Base-by-base conservation (phyloP, 2,888 invertebrate species). In the Xestia ashworthii region DNA sequence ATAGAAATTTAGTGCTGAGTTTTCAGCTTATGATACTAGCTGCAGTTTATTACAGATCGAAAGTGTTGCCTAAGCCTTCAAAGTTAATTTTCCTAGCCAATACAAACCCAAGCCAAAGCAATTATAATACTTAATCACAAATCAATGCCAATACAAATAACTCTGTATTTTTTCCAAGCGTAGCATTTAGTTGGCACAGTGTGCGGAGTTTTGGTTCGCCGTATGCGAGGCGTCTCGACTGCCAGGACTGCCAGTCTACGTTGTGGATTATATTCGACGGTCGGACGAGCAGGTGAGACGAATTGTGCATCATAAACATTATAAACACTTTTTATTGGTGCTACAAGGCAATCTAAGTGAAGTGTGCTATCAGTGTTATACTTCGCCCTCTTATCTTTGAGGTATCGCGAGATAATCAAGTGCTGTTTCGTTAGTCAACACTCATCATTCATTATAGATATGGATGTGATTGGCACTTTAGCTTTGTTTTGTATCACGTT, bases 161-260 rank as follows among this genome's bases (percentile, higher is more conserved):
- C 44, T 60, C 11, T 3, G 32, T 69, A 76, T 77, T 87, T 70
- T 87, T 78, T 81, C 75, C 60, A n/a, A 81, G 66, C 62, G 69
- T 16, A 46, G 19, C 12, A 44, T 22, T 8, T 60, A 73, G 46
- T 87, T 84, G 78, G 81, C 85, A 80, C 87, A 87, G 44, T 71
- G 76, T 85, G 88, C 66, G 64, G 25, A 44, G 67, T 77, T 73
- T 73, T 74, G 70, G 48, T 75, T 76, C 62, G 69, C 58, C 38
- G 71, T 65, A 41, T 68, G 68, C 58, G 50, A 65, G 22, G 55
- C 71, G 48, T 58, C 46, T 60, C 62, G 55, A 62, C 74, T 80
- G 78, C 78, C 74, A 74, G 74, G n/a, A 66, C 76, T 12, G 83
- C n/a, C 86, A 78, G 83, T 81, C 74, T 76, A 79, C 77, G 82